These are phyloP conservation scores for Daptonema setosum DNA, from an alignment of 2,888 invertebrate genomes.

Conservation along the genomic window DNA sequence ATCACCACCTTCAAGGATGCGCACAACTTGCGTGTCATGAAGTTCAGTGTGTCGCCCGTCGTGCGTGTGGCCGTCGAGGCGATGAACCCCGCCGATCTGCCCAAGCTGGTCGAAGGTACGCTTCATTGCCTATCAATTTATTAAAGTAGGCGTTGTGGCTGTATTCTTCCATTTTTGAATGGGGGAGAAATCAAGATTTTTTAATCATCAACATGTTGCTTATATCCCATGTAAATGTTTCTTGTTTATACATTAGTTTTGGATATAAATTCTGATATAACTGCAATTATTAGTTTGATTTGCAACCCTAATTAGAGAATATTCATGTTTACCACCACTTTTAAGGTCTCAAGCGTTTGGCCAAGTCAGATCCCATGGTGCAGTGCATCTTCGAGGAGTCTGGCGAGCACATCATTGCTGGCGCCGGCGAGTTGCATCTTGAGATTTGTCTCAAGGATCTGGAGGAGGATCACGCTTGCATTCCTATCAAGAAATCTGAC, in stretches of 20 bases:
- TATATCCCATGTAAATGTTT: too few species aligned
- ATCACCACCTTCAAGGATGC: slow-evolving; percentile 96
- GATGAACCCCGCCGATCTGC: slow-evolving; percentile 93
- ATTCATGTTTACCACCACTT: too few species aligned
- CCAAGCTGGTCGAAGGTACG: slow-evolving; percentile 67
- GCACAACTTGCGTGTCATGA: slow-evolving; percentile 97
- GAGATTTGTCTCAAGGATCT: slow-evolving; percentile 98
- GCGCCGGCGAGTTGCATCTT: slow-evolving; percentile 95
- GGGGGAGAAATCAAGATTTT: too few species aligned
- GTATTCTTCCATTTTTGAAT: too few species aligned
- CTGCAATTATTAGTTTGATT: too few species aligned
- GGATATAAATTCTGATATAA: too few species aligned
- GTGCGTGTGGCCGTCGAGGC: slow-evolving; percentile 98
- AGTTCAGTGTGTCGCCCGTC: slow-evolving; percentile 97
- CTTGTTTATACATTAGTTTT: too few species aligned
- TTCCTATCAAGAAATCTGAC: slow-evolving; percentile 93
- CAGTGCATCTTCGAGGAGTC: slow-evolving; percentile 53
- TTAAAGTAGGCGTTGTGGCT: too few species aligned
- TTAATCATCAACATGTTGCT: too few species aligned
- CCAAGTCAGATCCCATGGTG: slow-evolving; percentile 99
- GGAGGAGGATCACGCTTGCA: slow-evolving; percentile 80
- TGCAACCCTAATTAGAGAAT: too few species aligned
- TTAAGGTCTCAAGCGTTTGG: slow-evolving; percentile 72
- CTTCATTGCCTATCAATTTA: background rate
- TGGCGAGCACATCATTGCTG: slow-evolving; percentile 94